These are phyloP conservation scores for Poliocrania exsul DNA, from an alignment of 2,797 vertebrate genomes.

Conservation along the genomic window DNA sequence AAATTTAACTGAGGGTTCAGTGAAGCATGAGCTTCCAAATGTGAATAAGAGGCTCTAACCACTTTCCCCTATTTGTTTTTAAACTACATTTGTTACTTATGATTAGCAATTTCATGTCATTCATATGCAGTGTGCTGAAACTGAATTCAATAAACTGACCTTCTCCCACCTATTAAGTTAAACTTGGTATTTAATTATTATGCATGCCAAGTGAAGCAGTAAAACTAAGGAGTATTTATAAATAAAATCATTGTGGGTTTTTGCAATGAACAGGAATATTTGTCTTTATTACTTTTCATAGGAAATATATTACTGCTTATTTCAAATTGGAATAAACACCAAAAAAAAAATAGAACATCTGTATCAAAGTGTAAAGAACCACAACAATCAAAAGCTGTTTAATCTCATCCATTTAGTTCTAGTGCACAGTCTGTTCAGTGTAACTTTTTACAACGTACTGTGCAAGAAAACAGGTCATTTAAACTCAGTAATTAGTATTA, in stretches of 20 bases:
- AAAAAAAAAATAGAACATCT: neutral
- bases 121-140: neutral
- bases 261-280: neutral
- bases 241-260: neutral
- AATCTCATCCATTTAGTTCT: conserved; percentile 12
- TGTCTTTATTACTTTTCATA: neutral
- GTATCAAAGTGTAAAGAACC: neutral
- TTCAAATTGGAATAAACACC: conserved; percentile 25
- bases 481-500: conserved; percentile 71
- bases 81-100: conserved; percentile 12
- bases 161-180: conserved; percentile 5
- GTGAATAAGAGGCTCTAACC: neutral
- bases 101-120: neutral
- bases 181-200: conserved; percentile 21
- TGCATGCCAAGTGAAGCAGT: neutral
- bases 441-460: conserved; percentile 58
- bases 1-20: conserved; percentile 7
- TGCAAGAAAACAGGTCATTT: conserved; percentile 68
- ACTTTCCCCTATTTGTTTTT: conserved; percentile 5
- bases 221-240: neutral
- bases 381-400: neutral
- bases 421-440: conserved; percentile 16
- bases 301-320: neutral
- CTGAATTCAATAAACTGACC: conserved; percentile 6
- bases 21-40: conserved; percentile 1